Conservation (phyloP, 2,888 invertebrate genomes). For the Uloborus plumipes region DNA sequence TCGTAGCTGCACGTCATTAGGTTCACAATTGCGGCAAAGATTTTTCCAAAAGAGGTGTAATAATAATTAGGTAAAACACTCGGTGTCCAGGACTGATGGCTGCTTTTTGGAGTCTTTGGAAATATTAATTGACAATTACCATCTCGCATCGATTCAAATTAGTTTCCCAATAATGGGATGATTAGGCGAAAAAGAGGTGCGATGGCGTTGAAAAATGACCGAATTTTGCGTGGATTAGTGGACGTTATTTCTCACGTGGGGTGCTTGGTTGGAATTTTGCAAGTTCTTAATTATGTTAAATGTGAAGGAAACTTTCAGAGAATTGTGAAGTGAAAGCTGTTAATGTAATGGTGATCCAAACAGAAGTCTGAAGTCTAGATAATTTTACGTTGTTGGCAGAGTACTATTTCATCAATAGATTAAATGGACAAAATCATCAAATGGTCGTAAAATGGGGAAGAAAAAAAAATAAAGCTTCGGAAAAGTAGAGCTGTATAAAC, state of each 20-base stretch:
- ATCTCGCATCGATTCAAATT: slow-evolving; percentile 23
- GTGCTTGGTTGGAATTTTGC: not conserved
- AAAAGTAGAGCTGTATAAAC: no score
- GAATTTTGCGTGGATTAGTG: not conserved
- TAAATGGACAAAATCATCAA: no score
- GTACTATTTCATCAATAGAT: no score
- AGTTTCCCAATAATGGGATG: slow-evolving; percentile 36
- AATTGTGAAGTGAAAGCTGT: no score
- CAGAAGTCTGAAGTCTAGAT: no score
- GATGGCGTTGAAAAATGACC: slow-evolving; percentile 10
- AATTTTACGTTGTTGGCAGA: no score
- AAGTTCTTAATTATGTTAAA: no score
- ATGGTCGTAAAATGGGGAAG: no score
- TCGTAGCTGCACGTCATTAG: not conserved
- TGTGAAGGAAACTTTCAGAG: no score
- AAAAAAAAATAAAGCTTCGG: no score
- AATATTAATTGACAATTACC: slow-evolving; percentile 50
- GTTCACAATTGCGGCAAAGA: not conserved
- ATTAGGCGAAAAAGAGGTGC: slow-evolving; percentile 38
- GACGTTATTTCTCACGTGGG: not conserved
- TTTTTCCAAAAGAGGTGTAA: slow-evolving; percentile 16
- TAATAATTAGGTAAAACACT: slow-evolving; percentile 55
- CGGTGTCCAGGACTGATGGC: slow-evolving; percentile 22
- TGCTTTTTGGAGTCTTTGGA: not conserved
- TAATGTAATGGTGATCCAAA: no score